Evolutionary conservation across 2,797 vertebrate genomes (phyloP), one percentile per base, ranked within the genome.

Genomic region (Taeniopygia guttata): DNA sequence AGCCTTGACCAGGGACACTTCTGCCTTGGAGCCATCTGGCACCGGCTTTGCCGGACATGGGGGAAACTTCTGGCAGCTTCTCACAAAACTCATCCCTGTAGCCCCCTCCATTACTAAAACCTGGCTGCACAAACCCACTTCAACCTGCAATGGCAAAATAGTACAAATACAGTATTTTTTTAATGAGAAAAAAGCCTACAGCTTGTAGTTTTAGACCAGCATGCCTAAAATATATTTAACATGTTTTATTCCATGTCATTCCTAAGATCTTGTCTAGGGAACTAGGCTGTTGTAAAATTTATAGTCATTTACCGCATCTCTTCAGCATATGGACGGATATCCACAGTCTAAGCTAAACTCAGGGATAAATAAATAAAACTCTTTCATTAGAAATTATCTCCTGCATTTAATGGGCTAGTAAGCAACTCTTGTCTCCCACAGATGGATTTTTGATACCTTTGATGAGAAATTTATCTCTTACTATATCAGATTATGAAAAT

Each of bases 1-100:
- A 38, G 38, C 23, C n/a, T 60, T 76, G 54, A 5, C 15, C n/a
- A 45, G 16, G 10, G 16, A 3, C 29, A 11, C 1, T 0, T n/a
- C 32, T 12, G 4, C 51, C 83, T 27, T 45, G 63, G 40, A 60
- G 20, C 13, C 3, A 2, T 45, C 40, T 76, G 46, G 11, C 29
- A 21, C 3, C 40, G 48, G 3, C 13, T 54, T 1, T 76, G 23
- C n/a, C 46, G 55, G 25, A 60, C 13, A 8, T 10, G 25, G 13
- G 2, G 16, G 13, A 60, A 68, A 4, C 29, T 40, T n/a, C 38
- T 38, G 82, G 45, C n/a, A 76, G 8, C 20, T 75, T 27, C 38
- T 60, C 16, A 38, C n/a, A 60, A 55, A 68, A 68, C 10, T 16
- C 29, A 52, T 20, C 5, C 29, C 13, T 38, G 16, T 60, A 46